phyloP scores from a whole-genome alignment of 2,797 vertebrate genomes.

The Spinibarbus caldwelli region DNA sequence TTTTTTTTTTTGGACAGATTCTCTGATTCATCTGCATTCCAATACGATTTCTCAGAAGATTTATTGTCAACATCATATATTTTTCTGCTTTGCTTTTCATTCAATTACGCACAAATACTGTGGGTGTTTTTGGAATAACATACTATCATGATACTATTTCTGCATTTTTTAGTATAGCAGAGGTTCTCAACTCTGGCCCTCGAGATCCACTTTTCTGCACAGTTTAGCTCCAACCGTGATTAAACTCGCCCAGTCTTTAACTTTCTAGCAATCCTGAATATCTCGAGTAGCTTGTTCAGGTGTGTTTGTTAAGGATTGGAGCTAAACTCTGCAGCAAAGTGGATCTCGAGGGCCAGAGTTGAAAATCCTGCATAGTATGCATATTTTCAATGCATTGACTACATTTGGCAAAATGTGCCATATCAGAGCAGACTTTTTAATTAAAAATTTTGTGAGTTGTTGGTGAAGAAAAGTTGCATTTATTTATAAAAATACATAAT shows the following conservation, averaged over 20 bases:
- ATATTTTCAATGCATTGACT: neutral
- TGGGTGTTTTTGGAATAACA: neutral
- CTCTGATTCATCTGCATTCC: neutral
- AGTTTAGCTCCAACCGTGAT: neutral
- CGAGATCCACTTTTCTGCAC: neutral
- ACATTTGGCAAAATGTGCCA: neutral
- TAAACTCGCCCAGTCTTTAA: neutral
- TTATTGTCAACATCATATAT: neutral
- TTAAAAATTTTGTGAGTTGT: neutral
- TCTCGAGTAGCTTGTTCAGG: neutral
- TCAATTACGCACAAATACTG: conserved; percentile 8
- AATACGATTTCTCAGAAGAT: neutral
- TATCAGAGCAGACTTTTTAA: neutral
- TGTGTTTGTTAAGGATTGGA: neutral
- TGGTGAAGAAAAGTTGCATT: neutral
- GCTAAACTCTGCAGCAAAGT: neutral
- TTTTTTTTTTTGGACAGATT: conserved; percentile 9
- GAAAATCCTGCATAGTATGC: neutral
- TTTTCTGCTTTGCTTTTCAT: neutral
- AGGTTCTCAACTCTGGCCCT: neutral
- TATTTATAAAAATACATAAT: neutral
- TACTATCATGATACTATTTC: neutral
- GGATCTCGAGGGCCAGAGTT: neutral
- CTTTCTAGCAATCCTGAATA: neutral
- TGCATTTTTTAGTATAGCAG: neutral